Conservation (phyloP, 2,113 vertebrate genomes). For the Myotis brandtii region DNA sequence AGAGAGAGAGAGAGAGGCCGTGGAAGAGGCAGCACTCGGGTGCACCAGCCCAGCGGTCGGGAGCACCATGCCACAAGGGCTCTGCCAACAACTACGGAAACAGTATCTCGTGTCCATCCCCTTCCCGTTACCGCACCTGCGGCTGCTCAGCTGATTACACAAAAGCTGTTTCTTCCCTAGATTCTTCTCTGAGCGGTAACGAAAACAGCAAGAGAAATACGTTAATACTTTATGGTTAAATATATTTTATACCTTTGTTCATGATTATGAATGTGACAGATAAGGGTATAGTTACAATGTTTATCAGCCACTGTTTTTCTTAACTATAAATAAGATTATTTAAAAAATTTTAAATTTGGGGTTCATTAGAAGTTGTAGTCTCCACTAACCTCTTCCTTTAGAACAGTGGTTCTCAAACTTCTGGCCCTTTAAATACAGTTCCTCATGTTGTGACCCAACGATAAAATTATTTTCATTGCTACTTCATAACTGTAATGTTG, state of each 20-base stretch:
- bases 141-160: neutral
- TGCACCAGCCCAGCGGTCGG: neutral
- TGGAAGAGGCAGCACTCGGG: neutral
- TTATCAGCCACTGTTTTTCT: neutral
- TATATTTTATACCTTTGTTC: neutral
- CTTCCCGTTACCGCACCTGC: neutral
- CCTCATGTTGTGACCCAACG: too few relatives aligned
- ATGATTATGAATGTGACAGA: neutral
- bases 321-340: neutral
- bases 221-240: neutral
- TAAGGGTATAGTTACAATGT: neutral
- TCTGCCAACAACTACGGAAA: neutral
- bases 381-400: neutral
- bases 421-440: too few relatives aligned
- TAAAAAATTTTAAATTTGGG: neutral
- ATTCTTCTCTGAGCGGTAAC: neutral
- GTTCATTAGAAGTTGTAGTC: neutral
- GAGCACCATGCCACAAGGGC: neutral
- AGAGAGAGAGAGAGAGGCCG: neutral
- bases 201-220: neutral
- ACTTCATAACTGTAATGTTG: too few relatives aligned
- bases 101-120: rapidly evolving
- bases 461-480: too few relatives aligned
- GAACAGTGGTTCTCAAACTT: too few relatives aligned
- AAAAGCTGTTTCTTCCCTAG: neutral